Evolutionary conservation across 2,888 invertebrate genomes (phyloP).

Genomic region (Tinea semifulvella): DNA sequence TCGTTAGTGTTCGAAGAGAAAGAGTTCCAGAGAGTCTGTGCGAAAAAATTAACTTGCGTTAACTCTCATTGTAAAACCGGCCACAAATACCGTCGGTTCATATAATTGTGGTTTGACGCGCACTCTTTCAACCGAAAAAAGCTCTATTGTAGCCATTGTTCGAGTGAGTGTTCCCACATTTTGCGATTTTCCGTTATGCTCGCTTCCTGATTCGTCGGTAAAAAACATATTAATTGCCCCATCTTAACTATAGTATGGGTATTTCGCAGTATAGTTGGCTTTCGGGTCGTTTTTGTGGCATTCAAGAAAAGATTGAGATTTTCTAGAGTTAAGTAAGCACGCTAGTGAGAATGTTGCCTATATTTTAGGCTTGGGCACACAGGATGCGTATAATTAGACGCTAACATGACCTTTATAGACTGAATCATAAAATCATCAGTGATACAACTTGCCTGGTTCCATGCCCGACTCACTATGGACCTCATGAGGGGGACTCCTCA

Average conservation of each 20-base stretch:
- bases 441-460: no score
- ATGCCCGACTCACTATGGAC: no score
- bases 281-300: constrained; percentile 30
- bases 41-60: not conserved
- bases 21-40: no score
- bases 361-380: no score
- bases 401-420: no score
- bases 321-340: constrained; percentile 30
- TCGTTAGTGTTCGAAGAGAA: no score
- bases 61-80: not conserved
- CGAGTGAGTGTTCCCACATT: constrained; percentile 56
- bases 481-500: no score
- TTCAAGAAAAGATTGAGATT: constrained; percentile 33
- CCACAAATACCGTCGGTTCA: constrained; percentile 19
- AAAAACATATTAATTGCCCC: constrained; percentile 57
- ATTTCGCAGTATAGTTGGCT: constrained; percentile 19
- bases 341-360: not conserved
- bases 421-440: no score
- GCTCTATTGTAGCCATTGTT: constrained; percentile 54
- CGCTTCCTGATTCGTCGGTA: constrained; percentile 54
- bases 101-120: constrained; percentile 56
- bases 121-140: constrained; percentile 61
- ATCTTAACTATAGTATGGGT: constrained; percentile 24
- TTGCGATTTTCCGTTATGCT: constrained; percentile 56
- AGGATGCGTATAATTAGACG: no score